Base-by-base conservation (phyloP, 1,140 invertebrate species). In the Notospermus geniculatus region DNA sequence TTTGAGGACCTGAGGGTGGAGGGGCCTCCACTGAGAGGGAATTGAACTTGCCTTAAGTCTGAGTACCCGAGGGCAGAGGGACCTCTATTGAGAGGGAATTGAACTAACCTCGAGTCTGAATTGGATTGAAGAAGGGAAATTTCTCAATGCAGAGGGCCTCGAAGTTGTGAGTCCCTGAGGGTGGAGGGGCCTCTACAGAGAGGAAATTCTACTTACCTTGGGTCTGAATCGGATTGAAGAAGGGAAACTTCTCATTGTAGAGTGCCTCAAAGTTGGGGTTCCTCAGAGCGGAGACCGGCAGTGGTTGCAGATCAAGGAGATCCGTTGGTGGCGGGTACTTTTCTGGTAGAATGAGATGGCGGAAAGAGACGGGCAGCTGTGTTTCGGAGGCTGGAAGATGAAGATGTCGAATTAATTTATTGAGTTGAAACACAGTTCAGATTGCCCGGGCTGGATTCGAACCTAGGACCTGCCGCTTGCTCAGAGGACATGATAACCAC, bases 221-320 rank as follows among this genome's bases (percentile, higher is more conserved):
- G 0, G 97, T 99, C 79, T 99, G 97, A 66, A 99, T 98, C 0
- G 97, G 94, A 84, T 99, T 99, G 79, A 99, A 98, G 77, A 96
- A 92, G 15, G 88, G 88, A 73, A 98, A 95, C 64, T 88, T 88
- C 5, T 93, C 2, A 52, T 82, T 83, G 72, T 98, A 99, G 4
- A 99, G 81, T 4, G 84, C 81, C 77, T 98, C 95, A 77, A 90
- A 98, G 50, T 87, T 86, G 0, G 87, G 80, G 79, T 98, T 97
- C 64, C 93, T 73, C 23, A 88, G 69, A 50, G 86, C 85, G 62
- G 81, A 82, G 90, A 89, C 89, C 0, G 96, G 96, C 43, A 99
- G 81, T 1, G 97, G 95, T 78, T 99, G 96, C 23, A 99, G 83
- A 83, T 99, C 97, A n/a, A 99, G 83, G 46, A 99, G 83, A 80